A percentile compares a stretch with the other conserved stretches of the same genome.
phyloP scores from a whole-genome alignment of 2,113 vertebrate species.

The Phaethon lepturus region DNA sequence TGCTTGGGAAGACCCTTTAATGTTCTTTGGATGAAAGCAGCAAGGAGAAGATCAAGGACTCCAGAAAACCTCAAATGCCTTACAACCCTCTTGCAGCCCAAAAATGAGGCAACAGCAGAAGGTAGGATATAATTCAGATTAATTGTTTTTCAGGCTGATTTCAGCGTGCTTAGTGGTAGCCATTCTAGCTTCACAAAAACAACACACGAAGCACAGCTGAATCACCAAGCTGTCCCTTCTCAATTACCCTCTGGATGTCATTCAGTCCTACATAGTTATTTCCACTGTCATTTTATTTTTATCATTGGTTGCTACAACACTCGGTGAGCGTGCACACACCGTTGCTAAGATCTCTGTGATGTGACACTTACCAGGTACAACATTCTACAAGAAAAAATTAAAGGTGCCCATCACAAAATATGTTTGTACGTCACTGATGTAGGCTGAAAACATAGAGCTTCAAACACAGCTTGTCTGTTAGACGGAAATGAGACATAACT shows the following conservation, averaged over 20 bases:
- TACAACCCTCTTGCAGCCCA: neutral
- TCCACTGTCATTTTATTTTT: slow-evolving; percentile 28
- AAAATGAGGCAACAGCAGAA: neutral
- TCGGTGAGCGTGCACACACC: rapidly evolving
- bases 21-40: neutral
- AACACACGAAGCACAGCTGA: neutral
- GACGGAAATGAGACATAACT: neutral
- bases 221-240: neutral
- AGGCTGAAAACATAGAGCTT: neutral
- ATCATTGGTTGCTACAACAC: neutral
- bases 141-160: neutral
- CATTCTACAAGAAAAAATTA: neutral
- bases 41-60: neutral
- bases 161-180: neutral
- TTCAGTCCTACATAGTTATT: neutral
- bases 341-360: neutral
- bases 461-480: neutral
- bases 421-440: neutral
- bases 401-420: neutral
- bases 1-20: neutral
- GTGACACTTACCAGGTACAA: neutral
- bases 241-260: neutral
- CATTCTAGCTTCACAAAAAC: neutral
- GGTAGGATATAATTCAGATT: neutral
- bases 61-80: neutral